A percentile compares a stretch with the other conserved stretches of the same genome.
Conservation (phyloP, 2,113 vertebrate species). For the Malurus melanocephalus region DNA sequence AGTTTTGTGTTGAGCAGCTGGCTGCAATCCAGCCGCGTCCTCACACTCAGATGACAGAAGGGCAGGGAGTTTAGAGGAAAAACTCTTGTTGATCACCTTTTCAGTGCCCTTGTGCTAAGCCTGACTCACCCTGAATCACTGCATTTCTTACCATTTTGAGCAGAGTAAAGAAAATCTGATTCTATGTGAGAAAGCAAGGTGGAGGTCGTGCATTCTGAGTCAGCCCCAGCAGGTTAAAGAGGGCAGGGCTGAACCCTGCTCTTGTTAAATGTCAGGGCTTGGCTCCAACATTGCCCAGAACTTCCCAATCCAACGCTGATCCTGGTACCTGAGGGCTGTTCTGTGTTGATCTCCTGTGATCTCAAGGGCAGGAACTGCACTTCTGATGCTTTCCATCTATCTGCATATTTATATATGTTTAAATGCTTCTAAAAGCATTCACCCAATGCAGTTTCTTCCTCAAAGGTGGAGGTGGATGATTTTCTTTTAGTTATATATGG, state of each 20-base stretch:
- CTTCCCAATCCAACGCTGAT: neutral
- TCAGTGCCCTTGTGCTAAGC: neutral
- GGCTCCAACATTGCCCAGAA: neutral
- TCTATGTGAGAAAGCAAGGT: neutral
- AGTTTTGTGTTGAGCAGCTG: neutral
- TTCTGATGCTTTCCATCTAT: neutral
- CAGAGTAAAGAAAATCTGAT: neutral
- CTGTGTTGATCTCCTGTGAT: neutral
- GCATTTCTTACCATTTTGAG: neutral
- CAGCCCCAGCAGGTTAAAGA: neutral
- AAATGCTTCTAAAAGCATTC: neutral
- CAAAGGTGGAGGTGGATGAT: neutral
- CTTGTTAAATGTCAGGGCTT: neutral
- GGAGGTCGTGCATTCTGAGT: fast-evolving
- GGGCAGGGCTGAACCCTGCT: neutral
- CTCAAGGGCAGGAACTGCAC: neutral
- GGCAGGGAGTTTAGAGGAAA: neutral
- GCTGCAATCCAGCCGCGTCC: neutral
- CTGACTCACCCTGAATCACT: neutral
- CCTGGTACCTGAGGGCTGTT: neutral
- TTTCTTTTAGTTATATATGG: neutral
- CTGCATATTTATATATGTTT: neutral
- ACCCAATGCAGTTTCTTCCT: neutral
- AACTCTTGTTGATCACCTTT: neutral
- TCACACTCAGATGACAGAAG: neutral